These are phyloP conservation scores for Anthoscopus minutus DNA, from an alignment of 2,113 vertebrate species.

Conservation along the genomic window DNA sequence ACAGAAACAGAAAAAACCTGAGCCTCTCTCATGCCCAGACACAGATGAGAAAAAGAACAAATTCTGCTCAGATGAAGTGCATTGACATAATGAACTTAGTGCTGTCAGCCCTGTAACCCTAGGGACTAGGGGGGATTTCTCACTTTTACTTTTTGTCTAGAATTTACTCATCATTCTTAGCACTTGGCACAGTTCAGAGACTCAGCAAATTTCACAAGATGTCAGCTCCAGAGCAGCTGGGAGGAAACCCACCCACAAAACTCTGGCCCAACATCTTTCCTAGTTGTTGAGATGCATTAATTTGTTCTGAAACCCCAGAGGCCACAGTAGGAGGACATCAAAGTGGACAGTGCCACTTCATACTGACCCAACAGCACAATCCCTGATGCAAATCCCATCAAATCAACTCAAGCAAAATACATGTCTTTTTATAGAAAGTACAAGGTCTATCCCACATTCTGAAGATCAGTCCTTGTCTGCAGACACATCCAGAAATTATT, in stretches of 20 bases:
- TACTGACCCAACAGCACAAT: not conserved
- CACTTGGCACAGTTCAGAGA: not conserved
- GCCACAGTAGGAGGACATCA: not conserved
- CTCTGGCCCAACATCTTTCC: not conserved
- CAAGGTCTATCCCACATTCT: not conserved
- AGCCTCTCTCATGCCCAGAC: not conserved
- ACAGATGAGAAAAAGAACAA: not conserved
- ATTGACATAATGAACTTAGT: not conserved
- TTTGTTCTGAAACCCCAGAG: not conserved
- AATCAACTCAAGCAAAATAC: not conserved
- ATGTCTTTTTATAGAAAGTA: not conserved
- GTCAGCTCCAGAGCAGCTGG: not conserved
- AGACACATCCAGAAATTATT: not conserved
- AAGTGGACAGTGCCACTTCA: not conserved
- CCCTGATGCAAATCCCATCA: not conserved
- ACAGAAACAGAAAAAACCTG: not conserved
- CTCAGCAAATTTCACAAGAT: constrained; percentile 23
- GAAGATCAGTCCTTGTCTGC: not conserved
- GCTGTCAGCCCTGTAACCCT: not conserved
- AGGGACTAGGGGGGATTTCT: not conserved
- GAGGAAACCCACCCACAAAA: not conserved
- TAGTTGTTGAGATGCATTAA: not conserved
- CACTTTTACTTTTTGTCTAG: not conserved
- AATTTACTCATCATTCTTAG: not conserved
- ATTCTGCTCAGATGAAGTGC: not conserved